A percentile compares a stretch with the other conserved stretches of the same genome.
phyloP scores from a whole-genome alignment of 2,113 vertebrate genomes.

The Pangasianodon gigas region DNA sequence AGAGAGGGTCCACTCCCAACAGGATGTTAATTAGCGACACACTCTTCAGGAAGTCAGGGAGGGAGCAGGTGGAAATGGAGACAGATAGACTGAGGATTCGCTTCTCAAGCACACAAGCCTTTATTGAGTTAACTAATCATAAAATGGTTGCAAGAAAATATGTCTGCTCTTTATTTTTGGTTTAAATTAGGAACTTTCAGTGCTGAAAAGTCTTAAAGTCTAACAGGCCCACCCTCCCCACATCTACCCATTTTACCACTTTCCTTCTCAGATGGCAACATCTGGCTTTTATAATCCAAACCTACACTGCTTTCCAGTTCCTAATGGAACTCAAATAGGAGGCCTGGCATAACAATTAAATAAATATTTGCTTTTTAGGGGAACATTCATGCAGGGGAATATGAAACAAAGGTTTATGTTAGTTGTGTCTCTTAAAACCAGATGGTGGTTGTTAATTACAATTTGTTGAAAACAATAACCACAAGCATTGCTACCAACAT shows the following conservation, averaged over 20 bases:
- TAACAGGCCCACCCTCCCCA: slow-evolving; percentile 9
- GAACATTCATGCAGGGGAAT: slow-evolving; percentile 39
- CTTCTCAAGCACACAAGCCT: slow-evolving; percentile 12
- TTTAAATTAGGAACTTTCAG: background rate
- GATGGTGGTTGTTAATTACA: slow-evolving; percentile 23
- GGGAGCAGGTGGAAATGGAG: slow-evolving; percentile 43
- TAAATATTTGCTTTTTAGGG: slow-evolving; percentile 61
- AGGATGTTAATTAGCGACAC: slow-evolving; percentile 73
- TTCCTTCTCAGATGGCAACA: slow-evolving; percentile 49
- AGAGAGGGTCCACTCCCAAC: slow-evolving; percentile 58
- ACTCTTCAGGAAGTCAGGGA: slow-evolving; percentile 55
- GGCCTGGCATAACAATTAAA: slow-evolving; percentile 55
- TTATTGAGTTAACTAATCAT: background rate
- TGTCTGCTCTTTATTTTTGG: background rate
- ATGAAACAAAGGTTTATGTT: slow-evolving; percentile 43
- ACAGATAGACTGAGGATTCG: slow-evolving; percentile 42
- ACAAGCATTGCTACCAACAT: background rate
- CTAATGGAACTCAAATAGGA: slow-evolving; percentile 58
- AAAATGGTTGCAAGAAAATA: slow-evolving; percentile 5
- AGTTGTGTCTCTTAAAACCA: slow-evolving; percentile 30
- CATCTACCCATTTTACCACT: slow-evolving; percentile 26
- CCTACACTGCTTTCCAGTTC: slow-evolving; percentile 48
- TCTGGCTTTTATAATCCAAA: slow-evolving; percentile 59
- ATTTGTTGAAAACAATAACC: slow-evolving; percentile 21
- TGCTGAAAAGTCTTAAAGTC: slow-evolving; percentile 1